Percentiles rank a stretch among this genome's conserved stretches.
Conservation (phyloP, 2,888 invertebrate species). For the Apamea epomidion region DNA sequence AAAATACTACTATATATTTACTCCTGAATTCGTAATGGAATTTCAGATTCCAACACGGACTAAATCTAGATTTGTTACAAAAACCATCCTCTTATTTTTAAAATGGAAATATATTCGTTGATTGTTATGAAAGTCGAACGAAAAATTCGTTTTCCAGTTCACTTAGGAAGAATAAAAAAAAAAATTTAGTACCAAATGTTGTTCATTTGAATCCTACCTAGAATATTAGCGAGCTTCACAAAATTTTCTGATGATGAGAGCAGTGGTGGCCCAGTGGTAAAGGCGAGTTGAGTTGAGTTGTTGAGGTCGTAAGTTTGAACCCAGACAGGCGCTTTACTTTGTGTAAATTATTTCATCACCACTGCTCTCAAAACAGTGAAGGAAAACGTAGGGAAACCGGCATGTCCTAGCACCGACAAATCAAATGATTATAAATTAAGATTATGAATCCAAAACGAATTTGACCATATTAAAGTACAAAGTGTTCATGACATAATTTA, state of each 20-base stretch:
- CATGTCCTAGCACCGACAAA: no score
- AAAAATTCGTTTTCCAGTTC: conserved; percentile 21
- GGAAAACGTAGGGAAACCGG: no score
- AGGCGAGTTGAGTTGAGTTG: no score
- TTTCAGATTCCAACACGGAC: conserved; percentile 16
- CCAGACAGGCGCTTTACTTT: no score
- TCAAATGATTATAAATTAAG: no score
- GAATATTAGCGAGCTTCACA: conserved; percentile 4
- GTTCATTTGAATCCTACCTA: conserved; percentile 4
- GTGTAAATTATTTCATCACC: no score
- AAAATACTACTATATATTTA: neutral
- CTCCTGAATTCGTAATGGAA: conserved; percentile 17
- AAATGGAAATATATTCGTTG: conserved; percentile 38
- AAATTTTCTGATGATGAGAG: neutral
- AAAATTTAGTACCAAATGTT: neutral
- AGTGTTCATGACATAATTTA: no score
- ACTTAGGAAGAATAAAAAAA: conserved; percentile 18
- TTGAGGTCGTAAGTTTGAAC: no score
- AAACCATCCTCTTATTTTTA: conserved; percentile 4
- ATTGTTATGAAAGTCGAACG: conserved; percentile 38
- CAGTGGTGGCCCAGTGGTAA: no score
- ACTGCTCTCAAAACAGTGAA: no score
- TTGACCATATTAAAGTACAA: no score
- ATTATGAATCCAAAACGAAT: no score
- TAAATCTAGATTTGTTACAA: conserved; percentile 11